Evolutionary conservation across 2,888 invertebrate species (phyloP).

Genomic region (Galerucella nymphaeae): DNA sequence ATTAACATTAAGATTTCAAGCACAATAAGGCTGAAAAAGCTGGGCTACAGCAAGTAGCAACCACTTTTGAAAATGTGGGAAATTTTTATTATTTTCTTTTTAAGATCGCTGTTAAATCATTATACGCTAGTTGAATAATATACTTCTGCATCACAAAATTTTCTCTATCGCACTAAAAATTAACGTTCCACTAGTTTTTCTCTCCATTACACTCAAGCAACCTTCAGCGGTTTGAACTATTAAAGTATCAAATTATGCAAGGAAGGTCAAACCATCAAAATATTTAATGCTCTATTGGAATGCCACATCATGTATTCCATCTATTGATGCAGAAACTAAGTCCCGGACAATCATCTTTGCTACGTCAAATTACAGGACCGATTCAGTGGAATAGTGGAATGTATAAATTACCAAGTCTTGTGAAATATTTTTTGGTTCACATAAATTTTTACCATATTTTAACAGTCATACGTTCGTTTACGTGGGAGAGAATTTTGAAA

Average conservation of each 20-base stretch:
- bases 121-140: not conserved
- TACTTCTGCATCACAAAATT: not conserved
- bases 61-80: no score
- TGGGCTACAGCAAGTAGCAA: no score
- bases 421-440: no score
- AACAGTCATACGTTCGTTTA: no score
- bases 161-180: not conserved
- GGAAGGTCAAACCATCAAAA: slow-evolving; percentile 15
- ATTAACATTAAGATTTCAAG: no score
- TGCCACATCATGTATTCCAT: slow-evolving; percentile 37
- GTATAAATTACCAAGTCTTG: no score
- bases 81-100: no score
- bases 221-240: slow-evolving; percentile 15
- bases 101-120: no score
- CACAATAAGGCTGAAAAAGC: no score
- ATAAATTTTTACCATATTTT: not conserved
- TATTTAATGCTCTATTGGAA: slow-evolving; percentile 37
- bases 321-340: slow-evolving; percentile 37
- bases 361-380: not conserved
- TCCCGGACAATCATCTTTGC: slow-evolving; percentile 31
- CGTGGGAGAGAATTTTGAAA: no score
- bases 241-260: slow-evolving; percentile 37
- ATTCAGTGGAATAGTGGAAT: not conserved
- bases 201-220: not conserved
- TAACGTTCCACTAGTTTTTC: slow-evolving; percentile 12